A percentile compares a stretch with the other conserved stretches of the same genome.
Evolutionary conservation across 2,888 invertebrate genomes (phyloP).

Genomic region (Protonemura montana): DNA sequence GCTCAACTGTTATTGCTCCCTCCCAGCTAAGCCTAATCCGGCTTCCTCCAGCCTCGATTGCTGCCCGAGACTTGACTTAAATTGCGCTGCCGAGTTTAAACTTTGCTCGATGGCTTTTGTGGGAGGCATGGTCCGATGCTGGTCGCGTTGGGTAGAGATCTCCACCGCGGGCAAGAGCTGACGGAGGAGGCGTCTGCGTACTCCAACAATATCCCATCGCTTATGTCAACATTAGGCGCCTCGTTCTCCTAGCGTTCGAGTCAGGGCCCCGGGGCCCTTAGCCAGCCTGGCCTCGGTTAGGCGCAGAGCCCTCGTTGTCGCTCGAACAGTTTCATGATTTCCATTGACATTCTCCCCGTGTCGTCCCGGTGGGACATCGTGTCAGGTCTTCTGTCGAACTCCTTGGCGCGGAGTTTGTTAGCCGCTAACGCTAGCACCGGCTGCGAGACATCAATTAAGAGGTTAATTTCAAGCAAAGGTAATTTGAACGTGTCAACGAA

Average conservation of each 20-base stretch:
- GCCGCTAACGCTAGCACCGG: not conserved
- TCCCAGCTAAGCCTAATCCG: slow-evolving; percentile 29
- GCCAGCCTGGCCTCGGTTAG: too few relatives aligned
- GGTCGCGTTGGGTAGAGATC: not conserved
- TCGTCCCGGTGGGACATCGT: not conserved
- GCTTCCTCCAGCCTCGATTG: slow-evolving; percentile 30
- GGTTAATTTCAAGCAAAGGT: slow-evolving; percentile 4
- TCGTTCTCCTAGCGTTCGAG: not conserved
- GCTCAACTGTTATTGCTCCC: slow-evolving; percentile 35
- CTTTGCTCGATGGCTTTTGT: slow-evolving; percentile 40
- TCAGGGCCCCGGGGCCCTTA: not conserved
- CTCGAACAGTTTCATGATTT: not conserved
- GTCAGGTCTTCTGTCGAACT: not conserved
- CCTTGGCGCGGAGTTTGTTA: not conserved
- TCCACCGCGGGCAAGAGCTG: not conserved
- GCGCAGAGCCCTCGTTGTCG: not conserved
- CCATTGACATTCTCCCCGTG: not conserved
- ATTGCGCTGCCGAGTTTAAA: slow-evolving; percentile 47
- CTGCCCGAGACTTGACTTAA: slow-evolving; percentile 44
- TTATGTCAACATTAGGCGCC: not conserved
- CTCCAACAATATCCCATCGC: not conserved
- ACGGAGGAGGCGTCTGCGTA: not conserved
- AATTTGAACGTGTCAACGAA: not conserved
- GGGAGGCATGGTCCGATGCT: too few relatives aligned
- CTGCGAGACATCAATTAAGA: not conserved